Conservation (phyloP, 1,140 invertebrate species). For the Temnothorax nylanderi region DNA sequence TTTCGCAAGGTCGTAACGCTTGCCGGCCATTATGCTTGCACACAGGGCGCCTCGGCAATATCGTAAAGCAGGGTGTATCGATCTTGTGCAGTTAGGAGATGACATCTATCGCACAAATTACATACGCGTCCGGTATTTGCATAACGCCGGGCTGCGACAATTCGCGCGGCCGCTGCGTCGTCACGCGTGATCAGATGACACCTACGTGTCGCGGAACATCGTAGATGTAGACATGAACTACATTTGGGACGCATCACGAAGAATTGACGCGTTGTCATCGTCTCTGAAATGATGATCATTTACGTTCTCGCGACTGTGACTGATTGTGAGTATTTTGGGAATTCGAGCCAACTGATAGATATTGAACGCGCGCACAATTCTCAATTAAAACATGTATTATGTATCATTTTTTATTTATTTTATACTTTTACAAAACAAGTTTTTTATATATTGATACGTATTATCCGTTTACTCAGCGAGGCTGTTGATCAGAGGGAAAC, state of each 20-base stretch:
- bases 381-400: neutral
- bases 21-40: neutral
- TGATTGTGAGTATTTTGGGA: neutral
- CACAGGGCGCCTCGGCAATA: conserved; percentile 16
- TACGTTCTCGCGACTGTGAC: too few relatives aligned
- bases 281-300: neutral
- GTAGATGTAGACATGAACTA: neutral
- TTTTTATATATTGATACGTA: neutral
- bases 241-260: neutral
- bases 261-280: conserved; percentile 7
- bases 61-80: conserved; percentile 45
- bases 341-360: neutral
- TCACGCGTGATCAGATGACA: conserved; percentile 27
- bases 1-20: conserved; percentile 4
- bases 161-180: neutral
- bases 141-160: conserved; percentile 10
- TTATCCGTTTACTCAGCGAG: neutral
- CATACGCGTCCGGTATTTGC: conserved; percentile 49
- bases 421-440: neutral
- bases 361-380: neutral
- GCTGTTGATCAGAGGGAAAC: neutral
- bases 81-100: conserved; percentile 44
- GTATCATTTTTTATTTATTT: neutral
- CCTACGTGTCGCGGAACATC: neutral
- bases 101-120: conserved; percentile 40